Base-by-base conservation (phyloP, 2,888 invertebrate species). In the Crossocerus cetratus region DNA sequence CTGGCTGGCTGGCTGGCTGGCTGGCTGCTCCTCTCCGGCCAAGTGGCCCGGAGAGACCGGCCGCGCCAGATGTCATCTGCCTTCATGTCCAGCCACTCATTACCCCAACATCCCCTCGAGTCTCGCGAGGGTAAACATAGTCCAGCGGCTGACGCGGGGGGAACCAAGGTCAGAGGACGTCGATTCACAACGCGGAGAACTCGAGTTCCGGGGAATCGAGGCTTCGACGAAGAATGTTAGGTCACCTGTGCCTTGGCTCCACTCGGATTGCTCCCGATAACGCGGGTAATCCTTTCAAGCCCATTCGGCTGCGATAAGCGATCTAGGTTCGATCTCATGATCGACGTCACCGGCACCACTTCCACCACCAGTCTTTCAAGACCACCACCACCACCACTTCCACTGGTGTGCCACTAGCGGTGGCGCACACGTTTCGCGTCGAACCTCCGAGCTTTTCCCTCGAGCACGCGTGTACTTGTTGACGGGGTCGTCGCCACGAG, bases 401-500 rank as follows among this genome's bases (percentile, higher is more conserved):
- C 32, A 32, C 32, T 32, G 32, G 32, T 32, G 32, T 32, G 11
- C 32, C 32, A 32, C 32, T 32, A 32, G 32, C 5, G 11, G 32
- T 32, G 32, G 32, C 32, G 32, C 32, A 32, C 32, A 32, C 32
- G 32, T 32, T 32, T 32, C 32, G 11, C 32, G 68, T 68, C 72
- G 62, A 68, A 64, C 62, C 72, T 65, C 73, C 59, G 57, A 61
- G 74, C 62, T 65, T 78, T 79, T 73, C 71, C 63, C 49, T 73
- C 70, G 66, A 72, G 75, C 81, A 60, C 79, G 61, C 71, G 72
- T 59, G 45, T 65, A 61, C 77, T 57, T 60, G 65, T 63, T 59
- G 74, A 77, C 82, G 76, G 73, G 78, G 77, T 79, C 82, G 80
- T 79, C 64, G 69, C 54, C 68, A 43, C 57, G 42, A 53, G 53